Evolutionary conservation across 2,113 vertebrate genomes (phyloP).

Genomic region (Platycercus adscitus): DNA sequence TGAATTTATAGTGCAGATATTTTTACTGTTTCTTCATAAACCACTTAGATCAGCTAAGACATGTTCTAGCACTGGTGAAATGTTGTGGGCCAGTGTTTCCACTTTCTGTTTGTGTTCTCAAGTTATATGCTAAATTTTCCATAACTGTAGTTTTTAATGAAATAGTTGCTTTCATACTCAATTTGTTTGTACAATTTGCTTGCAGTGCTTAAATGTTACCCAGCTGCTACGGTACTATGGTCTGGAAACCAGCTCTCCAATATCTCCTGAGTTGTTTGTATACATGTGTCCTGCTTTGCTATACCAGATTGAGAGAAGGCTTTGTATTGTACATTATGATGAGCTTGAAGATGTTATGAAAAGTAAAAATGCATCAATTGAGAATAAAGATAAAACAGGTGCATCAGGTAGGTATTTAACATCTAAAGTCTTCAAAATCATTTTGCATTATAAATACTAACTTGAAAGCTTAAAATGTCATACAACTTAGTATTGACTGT

Average conservation of each 20-base stretch:
- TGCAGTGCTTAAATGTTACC: constrained; percentile 94
- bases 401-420: constrained; percentile 81
- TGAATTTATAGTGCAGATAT: not conserved
- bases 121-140: not conserved
- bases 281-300: constrained; percentile 94
- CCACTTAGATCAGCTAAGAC: not conserved
- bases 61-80: not conserved
- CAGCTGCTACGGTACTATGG: constrained; percentile 89
- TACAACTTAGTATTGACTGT: not conserved
- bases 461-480: not conserved
- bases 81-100: not conserved
- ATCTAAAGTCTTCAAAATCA: not conserved
- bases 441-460: not conserved
- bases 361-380: constrained; percentile 63
- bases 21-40: not conserved
- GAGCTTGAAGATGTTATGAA: constrained; percentile 78
- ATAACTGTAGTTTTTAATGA: not conserved
- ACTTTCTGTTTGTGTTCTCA: not conserved
- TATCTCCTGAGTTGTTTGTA: constrained; percentile 88
- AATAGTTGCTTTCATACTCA: not conserved
- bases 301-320: constrained; percentile 94
- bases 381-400: constrained; percentile 71
- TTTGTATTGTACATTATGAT: constrained; percentile 91
- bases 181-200: constrained; percentile 36
- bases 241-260: constrained; percentile 80